Base-by-base conservation (phyloP, 2,888 invertebrate genomes). In the Lydus trimaculatus region DNA sequence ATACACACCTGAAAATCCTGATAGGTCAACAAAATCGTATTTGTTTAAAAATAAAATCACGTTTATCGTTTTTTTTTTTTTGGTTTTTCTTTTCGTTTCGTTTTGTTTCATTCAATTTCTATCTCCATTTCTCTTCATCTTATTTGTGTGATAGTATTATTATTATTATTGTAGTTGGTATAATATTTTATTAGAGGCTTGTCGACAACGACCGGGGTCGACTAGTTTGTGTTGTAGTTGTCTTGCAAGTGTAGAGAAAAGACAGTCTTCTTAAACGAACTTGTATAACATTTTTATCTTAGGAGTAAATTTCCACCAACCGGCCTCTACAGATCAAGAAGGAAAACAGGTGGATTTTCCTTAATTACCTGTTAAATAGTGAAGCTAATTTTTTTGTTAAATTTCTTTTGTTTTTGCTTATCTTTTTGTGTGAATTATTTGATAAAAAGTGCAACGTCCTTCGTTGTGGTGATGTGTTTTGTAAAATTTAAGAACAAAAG, bases 111-210 rank as follows among this genome's bases (percentile, higher is more conserved):
- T n/a, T 43, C 17, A 43, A 43, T 43, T 5, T 17, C n/a, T 43
- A n/a, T 43, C 43, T 43, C 43, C 11, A n/a, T 43, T 17, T 43
- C 43, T n/a, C 8, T 43, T 8, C 43, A 43, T 43, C 43, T 43
- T 43, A 43, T 43, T 43, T n/a, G 36, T 43, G 43, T 17, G n/a
- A n/a, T n/a, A n/a, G n/a, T n/a, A 43, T 43, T 43, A 7, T 33
- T 33, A 33, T 33, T 33, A 33, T 33, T 43, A n/a, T 43, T 43
- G 4, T 36, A 13, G 13, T 11, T 43, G 43, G 43, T 43, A n/a
- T 39, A 39, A 39, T 43, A 43, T 43, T 43, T 43, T 43, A 43
- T 43, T 43, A 43, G 43, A 43, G 43, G 43, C 43, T 43, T 43
- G 43, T 43, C 43, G 43, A 43, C 17, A 43, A 43, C 43, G 43